Evolutionary conservation across 2,113 vertebrate genomes (phyloP), one percentile per base, ranked within the genome.

Genomic region (Oryzias javanicus): DNA sequence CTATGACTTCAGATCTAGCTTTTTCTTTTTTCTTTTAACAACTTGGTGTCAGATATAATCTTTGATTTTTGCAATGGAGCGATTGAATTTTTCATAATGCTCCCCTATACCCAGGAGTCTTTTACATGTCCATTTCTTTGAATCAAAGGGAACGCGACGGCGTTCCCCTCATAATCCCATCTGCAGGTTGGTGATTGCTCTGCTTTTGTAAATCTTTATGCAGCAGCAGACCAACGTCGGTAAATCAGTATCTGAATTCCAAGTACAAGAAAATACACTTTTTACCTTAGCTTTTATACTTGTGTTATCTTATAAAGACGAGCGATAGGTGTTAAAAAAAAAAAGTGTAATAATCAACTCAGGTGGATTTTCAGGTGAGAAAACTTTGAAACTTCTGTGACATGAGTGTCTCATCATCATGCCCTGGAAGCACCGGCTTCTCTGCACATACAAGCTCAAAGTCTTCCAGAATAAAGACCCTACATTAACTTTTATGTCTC

Each of bases 371-470:
- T 47, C n/a, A 57, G 17, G 5, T 29, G 18, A 16, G 1, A n/a
- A 16, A 4, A 24, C 10, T 25, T 7, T 15, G 15, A 25, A 25
- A 18, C 5, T 16, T n/a, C 10, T 10, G 4, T 55, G 35, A 69
- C 46, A 61, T 13, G 55, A 47, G 8, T 46, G 46, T n/a, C 14
- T 49, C 27, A 40, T 49, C 24, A 19, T 29, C 25, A 15, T 46
- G 5, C 5, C n/a, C 16, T 46, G 14, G 16, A 3, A 17, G 20
- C 3, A 0, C 19, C 4, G 49, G 22, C 18, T 17, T 48, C 2
- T 53, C 16, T 35, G n/a, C 22, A 20, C 58, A 22, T 42, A 42
- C 48, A 18, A 59, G 20, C n/a, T 49, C 47, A 16, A 69, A 67
- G 61, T 2, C 24, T 1, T 29, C 40, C 19, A 13, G 27, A 47